A percentile compares a stretch with the other conserved stretches of the same genome.
Conservation (phyloP, 2,888 invertebrate species). For the Dicycla oo region DNA sequence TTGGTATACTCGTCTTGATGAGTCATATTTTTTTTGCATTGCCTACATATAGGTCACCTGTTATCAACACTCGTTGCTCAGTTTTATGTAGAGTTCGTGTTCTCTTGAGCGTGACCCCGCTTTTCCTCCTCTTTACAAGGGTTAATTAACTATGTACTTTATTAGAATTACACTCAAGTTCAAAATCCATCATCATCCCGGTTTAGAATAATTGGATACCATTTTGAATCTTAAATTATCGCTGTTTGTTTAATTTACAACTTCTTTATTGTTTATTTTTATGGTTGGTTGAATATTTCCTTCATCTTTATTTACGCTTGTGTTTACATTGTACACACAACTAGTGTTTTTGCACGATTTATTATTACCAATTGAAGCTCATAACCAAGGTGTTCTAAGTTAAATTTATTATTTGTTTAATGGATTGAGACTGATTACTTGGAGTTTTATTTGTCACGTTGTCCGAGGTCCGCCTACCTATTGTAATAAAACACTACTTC, state of each 20-base stretch:
- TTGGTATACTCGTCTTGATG: conserved; percentile 17
- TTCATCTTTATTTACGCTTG: conserved; percentile 16
- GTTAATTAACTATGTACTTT: conserved; percentile 49
- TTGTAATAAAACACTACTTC: conserved; percentile 14
- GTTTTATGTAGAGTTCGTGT: conserved; percentile 70
- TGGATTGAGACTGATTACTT: conserved; percentile 29
- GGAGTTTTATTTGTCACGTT: conserved; percentile 28
- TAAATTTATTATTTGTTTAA: conserved; percentile 34
- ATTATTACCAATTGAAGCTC: conserved; percentile 17
- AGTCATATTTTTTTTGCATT: conserved; percentile 22
- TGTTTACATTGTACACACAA: conserved; percentile 26
- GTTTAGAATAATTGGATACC: conserved; percentile 20
- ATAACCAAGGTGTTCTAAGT: conserved; percentile 41
- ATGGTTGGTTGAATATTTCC: conserved; percentile 25
- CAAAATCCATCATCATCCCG: conserved; percentile 34
- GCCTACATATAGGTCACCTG: conserved; percentile 31
- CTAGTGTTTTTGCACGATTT: conserved; percentile 12
- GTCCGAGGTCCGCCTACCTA: conserved; percentile 3
- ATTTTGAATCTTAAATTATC: conserved; percentile 30
- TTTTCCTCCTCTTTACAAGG: conserved; percentile 63
- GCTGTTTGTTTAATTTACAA: conserved; percentile 21
- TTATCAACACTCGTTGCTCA: conserved; percentile 60
- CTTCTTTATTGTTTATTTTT: conserved; percentile 21
- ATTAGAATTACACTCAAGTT: conserved; percentile 43
- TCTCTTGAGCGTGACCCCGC: conserved; percentile 78